These are phyloP conservation scores for Zaprionus davidi DNA, from an alignment of 1,140 invertebrate species.

Conservation along the genomic window DNA sequence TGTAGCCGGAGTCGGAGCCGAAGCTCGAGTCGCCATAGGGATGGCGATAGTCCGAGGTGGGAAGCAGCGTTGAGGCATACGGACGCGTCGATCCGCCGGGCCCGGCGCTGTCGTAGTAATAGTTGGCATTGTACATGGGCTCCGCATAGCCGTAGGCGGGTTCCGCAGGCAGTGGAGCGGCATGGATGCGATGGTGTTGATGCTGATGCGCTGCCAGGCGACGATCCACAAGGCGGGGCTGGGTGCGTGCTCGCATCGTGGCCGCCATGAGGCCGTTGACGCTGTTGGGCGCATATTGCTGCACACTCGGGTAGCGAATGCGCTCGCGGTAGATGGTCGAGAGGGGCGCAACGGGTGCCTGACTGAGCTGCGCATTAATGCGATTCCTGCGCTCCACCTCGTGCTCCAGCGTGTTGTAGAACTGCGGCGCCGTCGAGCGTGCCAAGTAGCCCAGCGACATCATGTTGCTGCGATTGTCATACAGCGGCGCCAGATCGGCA, in stretches of 20 bases:
- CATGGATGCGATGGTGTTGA: conserved; percentile 70
- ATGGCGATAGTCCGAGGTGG: conserved; percentile 65
- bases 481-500: conserved; percentile 70
- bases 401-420: conserved; percentile 78
- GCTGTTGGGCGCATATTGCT: conserved; percentile 68
- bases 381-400: conserved; percentile 81
- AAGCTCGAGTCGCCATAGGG: conserved; percentile 86
- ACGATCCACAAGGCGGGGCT: conserved; percentile 86
- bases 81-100: conserved; percentile 43
- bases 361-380: conserved; percentile 79
- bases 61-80: conserved; percentile 62
- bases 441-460: conserved; percentile 79
- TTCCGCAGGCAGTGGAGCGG: conserved; percentile 59
- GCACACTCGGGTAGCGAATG: conserved; percentile 64
- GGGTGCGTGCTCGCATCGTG: conserved; percentile 82
- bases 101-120: conserved; percentile 87
- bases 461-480: conserved; percentile 79
- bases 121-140: conserved; percentile 87
- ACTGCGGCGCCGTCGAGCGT: conserved; percentile 67
- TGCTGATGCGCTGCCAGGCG: conserved; percentile 81
- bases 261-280: conserved; percentile 60
- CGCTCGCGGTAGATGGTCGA: conserved; percentile 80
- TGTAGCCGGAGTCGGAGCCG: conserved; percentile 89
- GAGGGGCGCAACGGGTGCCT: conserved; percentile 51
- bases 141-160: conserved; percentile 78